Evolutionary conservation across 2,113 vertebrate genomes (phyloP).

Genomic region (Macrotus californicus): DNA sequence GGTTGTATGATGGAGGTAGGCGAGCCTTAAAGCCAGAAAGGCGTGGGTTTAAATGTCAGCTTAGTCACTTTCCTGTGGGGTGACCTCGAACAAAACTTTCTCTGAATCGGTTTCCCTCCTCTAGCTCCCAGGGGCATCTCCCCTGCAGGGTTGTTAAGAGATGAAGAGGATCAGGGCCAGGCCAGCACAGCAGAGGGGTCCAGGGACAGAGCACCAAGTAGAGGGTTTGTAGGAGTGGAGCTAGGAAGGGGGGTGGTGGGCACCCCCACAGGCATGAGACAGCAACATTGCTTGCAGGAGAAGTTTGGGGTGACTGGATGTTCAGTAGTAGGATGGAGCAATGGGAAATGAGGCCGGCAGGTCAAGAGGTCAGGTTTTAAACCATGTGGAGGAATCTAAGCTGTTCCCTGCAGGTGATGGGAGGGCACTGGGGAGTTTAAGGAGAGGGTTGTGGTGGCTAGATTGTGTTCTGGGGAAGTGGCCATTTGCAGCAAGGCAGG

Average conservation of each 20-base stretch:
- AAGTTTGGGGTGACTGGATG: too few relatives aligned
- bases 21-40: neutral
- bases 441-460: accelerated
- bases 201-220: too few relatives aligned
- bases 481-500: accelerated
- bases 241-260: neutral
- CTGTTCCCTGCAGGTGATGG: neutral
- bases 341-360: too few relatives aligned
- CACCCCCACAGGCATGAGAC: accelerated
- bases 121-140: accelerated
- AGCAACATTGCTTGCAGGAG: accelerated
- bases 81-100: neutral
- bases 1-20: accelerated
- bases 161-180: accelerated
- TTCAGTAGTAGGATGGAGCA: accelerated
- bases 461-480: neutral
- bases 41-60: neutral
- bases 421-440: neutral
- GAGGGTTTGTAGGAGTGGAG: accelerated
- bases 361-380: accelerated
- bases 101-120: neutral
- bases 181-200: accelerated
- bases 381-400: accelerated
- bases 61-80: neutral
- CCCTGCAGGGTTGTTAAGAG: accelerated